Conservation (phyloP, 2,888 invertebrate genomes). For the Spilarctia lutea region DNA sequence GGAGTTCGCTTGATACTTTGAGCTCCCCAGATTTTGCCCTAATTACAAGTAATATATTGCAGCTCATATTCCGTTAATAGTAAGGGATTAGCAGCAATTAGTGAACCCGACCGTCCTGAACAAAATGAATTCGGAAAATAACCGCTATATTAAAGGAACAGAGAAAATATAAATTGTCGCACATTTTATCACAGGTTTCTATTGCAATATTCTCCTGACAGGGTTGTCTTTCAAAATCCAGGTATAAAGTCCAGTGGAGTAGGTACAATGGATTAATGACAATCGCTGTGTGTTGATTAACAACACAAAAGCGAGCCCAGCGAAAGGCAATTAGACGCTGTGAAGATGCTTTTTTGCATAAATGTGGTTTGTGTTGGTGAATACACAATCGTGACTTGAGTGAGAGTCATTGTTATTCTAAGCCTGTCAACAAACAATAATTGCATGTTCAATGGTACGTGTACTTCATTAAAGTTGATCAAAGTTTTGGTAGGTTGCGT, state of each 20-base stretch:
- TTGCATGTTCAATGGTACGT: slow-evolving; percentile 18
- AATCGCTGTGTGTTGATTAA: slow-evolving; percentile 63
- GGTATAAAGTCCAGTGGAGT: slow-evolving; percentile 39
- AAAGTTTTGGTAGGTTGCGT: slow-evolving; percentile 9
- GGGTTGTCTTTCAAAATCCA: slow-evolving; percentile 33
- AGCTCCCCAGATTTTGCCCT: slow-evolving; percentile 16
- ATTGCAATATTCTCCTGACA: slow-evolving; percentile 23
- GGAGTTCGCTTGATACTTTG: slow-evolving; percentile 11
- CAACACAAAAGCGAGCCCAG: slow-evolving; percentile 63
- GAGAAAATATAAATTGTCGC: slow-evolving; percentile 4
- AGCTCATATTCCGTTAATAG: slow-evolving; percentile 29
- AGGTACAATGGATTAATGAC: slow-evolving; percentile 53
- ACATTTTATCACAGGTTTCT: slow-evolving; percentile 22
- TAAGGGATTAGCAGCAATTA: slow-evolving; percentile 32
- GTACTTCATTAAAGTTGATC: slow-evolving; percentile 4
- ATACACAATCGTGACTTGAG: slow-evolving; percentile 37
- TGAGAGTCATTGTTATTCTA: slow-evolving; percentile 23
- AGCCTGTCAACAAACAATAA: slow-evolving; percentile 23
- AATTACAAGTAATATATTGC: slow-evolving; percentile 31
- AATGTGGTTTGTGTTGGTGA: slow-evolving; percentile 37
- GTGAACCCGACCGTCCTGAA: slow-evolving; percentile 5
- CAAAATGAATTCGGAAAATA: slow-evolving; percentile 22
- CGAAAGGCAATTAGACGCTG: slow-evolving; percentile 64
- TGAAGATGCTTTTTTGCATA: slow-evolving; percentile 51
- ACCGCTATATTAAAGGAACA: background rate